phyloP scores from a whole-genome alignment of 1,140 invertebrate species.

The Oscheius sp. region DNA sequence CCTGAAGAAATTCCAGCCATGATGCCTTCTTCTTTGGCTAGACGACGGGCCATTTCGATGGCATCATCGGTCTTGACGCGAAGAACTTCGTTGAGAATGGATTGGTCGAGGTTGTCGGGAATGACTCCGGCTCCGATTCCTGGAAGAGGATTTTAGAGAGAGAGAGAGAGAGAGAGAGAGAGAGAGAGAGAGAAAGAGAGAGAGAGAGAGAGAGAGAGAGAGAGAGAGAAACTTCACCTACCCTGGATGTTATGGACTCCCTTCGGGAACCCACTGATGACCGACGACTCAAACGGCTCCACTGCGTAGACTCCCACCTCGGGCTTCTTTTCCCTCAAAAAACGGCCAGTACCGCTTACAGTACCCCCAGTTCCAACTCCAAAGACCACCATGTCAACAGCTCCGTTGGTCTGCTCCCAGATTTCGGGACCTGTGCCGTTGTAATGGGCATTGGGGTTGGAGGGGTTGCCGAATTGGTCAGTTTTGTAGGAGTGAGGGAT shows the following conservation, averaged over 20 bases:
- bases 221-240: too few species aligned
- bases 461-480: constrained; percentile 30
- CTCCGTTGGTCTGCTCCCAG: constrained; percentile 40
- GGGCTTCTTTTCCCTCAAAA: constrained; percentile 39
- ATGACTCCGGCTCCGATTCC: constrained; percentile 42
- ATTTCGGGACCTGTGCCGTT: constrained; percentile 42
- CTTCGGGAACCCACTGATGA: constrained; percentile 20
- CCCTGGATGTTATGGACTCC: constrained; percentile 42
- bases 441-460: constrained; percentile 37
- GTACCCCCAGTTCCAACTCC: constrained; percentile 44
- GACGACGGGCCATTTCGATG: constrained; percentile 34
- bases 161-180: too few species aligned
- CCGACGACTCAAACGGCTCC: constrained; percentile 39
- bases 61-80: constrained; percentile 38
- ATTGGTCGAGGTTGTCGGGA: constrained; percentile 23
- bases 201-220: too few species aligned
- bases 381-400: constrained; percentile 38
- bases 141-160: too few species aligned
- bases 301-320: constrained; percentile 19
- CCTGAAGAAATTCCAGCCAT: constrained; percentile 41
- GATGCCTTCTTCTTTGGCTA: constrained; percentile 40
- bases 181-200: too few species aligned
- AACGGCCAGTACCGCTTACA: constrained; percentile 35
- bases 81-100: constrained; percentile 10
- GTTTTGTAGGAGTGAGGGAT: constrained; percentile 31